Evolutionary conservation across 2,888 invertebrate species (phyloP).

Genomic region (Candidula unifasciata): DNA sequence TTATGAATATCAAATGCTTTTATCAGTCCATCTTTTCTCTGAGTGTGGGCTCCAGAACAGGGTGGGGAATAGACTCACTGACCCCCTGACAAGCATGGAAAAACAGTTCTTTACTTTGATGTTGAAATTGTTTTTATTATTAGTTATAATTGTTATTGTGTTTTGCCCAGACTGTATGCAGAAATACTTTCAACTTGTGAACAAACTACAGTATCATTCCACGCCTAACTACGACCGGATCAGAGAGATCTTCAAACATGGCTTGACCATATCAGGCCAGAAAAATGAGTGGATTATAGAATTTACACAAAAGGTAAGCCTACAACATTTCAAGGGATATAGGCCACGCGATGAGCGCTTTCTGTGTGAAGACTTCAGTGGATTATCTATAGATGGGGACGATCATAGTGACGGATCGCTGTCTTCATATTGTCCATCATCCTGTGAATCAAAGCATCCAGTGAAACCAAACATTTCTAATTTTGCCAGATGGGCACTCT

Average conservation of each 20-base stretch:
- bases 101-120: too few relatives aligned
- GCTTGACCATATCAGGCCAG: slow-evolving; percentile 30
- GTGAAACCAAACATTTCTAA: too few relatives aligned
- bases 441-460: too few relatives aligned
- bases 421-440: too few relatives aligned
- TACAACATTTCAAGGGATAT: neutral
- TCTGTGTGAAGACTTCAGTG: neutral
- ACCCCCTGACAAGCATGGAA: too few relatives aligned
- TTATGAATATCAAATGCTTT: too few relatives aligned
- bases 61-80: too few relatives aligned
- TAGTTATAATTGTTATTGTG: neutral
- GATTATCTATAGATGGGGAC: neutral
- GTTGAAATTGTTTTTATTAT: too few relatives aligned
- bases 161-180: slow-evolving; percentile 25
- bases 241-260: slow-evolving; percentile 23
- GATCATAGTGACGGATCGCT: too few relatives aligned
- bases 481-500: too few relatives aligned
- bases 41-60: too few relatives aligned
- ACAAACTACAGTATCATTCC: slow-evolving; percentile 26
- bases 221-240: slow-evolving; percentile 39
- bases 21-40: too few relatives aligned
- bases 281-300: slow-evolving; percentile 48
- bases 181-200: slow-evolving; percentile 37
- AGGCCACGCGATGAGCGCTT: neutral
- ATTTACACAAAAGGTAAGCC: slow-evolving; percentile 44